phyloP scores from a whole-genome alignment of 2,797 vertebrate species.

The Lerista edwardsae region DNA sequence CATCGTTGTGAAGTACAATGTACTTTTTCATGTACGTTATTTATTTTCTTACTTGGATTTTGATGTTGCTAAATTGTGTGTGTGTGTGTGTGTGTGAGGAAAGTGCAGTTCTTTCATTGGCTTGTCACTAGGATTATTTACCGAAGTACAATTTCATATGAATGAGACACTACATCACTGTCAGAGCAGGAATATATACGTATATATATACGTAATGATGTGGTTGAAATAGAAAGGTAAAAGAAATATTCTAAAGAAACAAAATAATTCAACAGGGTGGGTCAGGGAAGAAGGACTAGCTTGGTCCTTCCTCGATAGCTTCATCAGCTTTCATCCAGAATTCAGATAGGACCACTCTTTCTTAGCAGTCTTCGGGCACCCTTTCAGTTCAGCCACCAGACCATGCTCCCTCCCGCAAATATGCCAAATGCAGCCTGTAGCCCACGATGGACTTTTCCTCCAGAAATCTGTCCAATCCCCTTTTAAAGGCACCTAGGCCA shows the following conservation, averaged over 20 bases:
- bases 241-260: not conserved
- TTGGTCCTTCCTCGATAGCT: no score
- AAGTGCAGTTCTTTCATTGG: not conserved
- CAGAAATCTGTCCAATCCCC: no score
- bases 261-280: not conserved
- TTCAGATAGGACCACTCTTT: no score
- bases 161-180: conserved; percentile 20
- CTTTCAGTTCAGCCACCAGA: no score
- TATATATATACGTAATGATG: not conserved
- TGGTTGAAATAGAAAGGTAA: not conserved
- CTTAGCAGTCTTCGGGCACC: no score
- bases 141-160: not conserved
- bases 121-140: conserved; percentile 6
- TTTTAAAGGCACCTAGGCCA: no score
- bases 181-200: conserved; percentile 1
- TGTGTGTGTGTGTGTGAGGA: not conserved
- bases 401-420: no score
- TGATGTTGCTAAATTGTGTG: conserved; percentile 8
- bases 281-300: no score
- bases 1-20: not conserved
- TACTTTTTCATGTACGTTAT: not conserved
- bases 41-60: conserved; percentile 7
- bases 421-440: no score
- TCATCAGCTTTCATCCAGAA: no score
- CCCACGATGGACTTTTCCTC: no score